These are phyloP conservation scores for Gulo gulo DNA, from an alignment of 2,113 vertebrate species.

Conservation along the genomic window DNA sequence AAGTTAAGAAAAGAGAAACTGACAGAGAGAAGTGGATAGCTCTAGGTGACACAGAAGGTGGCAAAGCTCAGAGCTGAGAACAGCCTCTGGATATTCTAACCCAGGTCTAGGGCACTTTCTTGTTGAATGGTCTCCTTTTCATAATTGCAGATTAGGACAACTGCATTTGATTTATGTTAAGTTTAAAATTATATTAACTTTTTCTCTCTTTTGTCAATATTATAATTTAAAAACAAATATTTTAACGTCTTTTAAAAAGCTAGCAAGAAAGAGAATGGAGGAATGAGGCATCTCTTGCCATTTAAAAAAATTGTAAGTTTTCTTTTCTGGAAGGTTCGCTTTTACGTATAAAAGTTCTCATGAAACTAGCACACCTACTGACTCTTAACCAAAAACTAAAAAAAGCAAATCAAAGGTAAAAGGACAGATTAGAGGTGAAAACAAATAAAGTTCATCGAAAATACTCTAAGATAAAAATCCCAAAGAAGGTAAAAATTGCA, in stretches of 20 bases:
- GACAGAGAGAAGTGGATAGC: background rate
- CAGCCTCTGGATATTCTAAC: background rate
- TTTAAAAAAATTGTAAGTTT: background rate
- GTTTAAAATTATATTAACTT: background rate
- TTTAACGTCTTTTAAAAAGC: background rate
- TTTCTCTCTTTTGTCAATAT: background rate
- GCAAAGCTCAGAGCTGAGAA: background rate
- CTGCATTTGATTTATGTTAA: background rate
- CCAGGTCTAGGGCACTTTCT: background rate
- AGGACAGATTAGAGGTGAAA: background rate
- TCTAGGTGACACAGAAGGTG: background rate
- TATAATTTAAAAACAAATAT: background rate
- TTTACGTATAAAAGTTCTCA: background rate
- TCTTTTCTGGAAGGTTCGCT: background rate
- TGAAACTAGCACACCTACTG: background rate
- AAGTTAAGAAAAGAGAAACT: background rate
- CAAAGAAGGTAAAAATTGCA: background rate
- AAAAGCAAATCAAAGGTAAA: conserved; percentile 35
- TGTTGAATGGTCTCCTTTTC: background rate
- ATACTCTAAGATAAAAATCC: background rate
- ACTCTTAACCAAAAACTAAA: background rate
- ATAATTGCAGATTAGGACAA: background rate
- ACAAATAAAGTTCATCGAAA: background rate
- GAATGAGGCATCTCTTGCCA: background rate
- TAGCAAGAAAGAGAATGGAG: background rate